Base-by-base conservation (phyloP, 1,140 invertebrate species). In the Drosophila murphyi region DNA sequence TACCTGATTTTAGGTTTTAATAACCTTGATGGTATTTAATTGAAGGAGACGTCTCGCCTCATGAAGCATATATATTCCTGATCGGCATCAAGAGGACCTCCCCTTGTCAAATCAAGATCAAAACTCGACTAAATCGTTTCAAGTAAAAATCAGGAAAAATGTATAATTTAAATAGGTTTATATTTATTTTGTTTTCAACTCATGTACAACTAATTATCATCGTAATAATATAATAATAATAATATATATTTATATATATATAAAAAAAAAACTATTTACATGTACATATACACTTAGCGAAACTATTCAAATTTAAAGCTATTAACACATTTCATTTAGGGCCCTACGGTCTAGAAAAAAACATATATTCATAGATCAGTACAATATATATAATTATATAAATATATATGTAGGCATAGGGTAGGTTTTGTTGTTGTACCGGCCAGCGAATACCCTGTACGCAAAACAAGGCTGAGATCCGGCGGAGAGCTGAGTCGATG, bases 311-410 rank as follows among this genome's bases (percentile, higher is more conserved):
- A 70, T 74, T 69, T 85, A 85, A 89, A 76, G 51, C 85, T 89
- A 89, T 85, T 88, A 89, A 89, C 85, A 89, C 85, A 89, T 89
- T 89, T 89, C 80, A 78, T 65, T 78, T 76, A 48, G 50, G 67
- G 67, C 48, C 39, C 55, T 50, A 43, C 8, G 12, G 12, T 37
- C 37, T 61, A 39, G 29, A 60, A 37, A 43, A 72, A 63, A 72
- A 68, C 56, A 55, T 54, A 60, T 20, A 20, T 20, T 20, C 20
- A 20, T 20, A 20, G 20, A 20, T 20, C 20, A 20, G 20, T 20
- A 20, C 20, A 20, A 20, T 20, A 20, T 20, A 20, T 20, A 20
- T 20, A 20, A 20, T 20, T 20, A 20, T 20, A 20, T 20, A 20
- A 20, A 20, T 20, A 20, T 20, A 20, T 20, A 20, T 34, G 2